A percentile compares a stretch with the other conserved stretches of the same genome.
Conservation (phyloP, 2,113 vertebrate species). For the Protobothrops flavoviridis region DNA sequence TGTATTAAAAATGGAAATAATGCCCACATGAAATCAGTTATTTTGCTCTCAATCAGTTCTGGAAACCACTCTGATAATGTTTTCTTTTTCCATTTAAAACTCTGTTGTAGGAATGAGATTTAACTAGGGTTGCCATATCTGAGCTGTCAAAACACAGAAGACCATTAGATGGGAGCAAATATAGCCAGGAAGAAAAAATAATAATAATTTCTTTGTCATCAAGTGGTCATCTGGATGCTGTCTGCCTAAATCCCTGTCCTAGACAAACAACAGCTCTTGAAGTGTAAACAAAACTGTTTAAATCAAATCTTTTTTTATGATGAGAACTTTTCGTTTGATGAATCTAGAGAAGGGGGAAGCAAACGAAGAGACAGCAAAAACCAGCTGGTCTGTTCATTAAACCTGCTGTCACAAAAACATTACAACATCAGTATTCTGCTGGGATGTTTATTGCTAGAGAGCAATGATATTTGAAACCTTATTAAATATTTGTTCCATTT, state of each 20-base stretch:
- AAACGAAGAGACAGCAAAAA: neutral
- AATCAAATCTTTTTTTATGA: neutral
- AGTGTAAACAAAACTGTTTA: neutral
- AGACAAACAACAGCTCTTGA: neutral
- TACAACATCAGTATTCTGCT: neutral
- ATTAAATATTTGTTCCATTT: constrained; percentile 16
- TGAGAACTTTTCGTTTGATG: neutral
- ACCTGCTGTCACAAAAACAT: neutral
- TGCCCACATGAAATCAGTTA: neutral
- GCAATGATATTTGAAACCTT: neutral
- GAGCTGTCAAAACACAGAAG: neutral
- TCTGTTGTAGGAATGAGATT: neutral
- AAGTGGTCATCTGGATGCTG: neutral
- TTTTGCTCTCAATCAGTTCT: neutral
- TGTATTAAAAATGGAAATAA: neutral
- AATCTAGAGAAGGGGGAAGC: neutral
- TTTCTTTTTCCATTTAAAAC: neutral
- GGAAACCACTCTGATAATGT: neutral
- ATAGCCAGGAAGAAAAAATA: neutral
- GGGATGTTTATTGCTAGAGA: neutral
- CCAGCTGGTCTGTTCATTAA: neutral
- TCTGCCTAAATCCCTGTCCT: neutral
- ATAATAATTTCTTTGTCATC: neutral
- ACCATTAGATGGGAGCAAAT: neutral
- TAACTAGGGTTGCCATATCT: neutral